Evolutionary conservation across 1,140 invertebrate genomes (phyloP), one percentile per base, ranked within the genome.

Genomic region (Orussus abietinus): DNA sequence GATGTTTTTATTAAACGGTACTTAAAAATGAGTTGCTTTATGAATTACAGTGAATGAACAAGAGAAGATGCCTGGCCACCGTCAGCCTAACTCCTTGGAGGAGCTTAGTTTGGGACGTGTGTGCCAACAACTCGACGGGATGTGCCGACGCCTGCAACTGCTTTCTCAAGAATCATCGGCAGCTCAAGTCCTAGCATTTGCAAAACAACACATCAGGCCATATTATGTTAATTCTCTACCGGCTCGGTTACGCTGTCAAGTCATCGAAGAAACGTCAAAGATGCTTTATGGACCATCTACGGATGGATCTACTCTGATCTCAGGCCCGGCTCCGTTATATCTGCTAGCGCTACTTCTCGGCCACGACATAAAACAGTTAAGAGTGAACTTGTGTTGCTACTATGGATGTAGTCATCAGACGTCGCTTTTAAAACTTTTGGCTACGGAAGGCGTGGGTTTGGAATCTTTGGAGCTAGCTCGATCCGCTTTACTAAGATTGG

Each of bases 331-430:
- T 3, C 69, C 72, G 1, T 35, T 75, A 3, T 75, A 75, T 37
- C 51, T 77, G 3, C 44, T 76, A 2, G 66, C 65, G 1, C 32
- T 76, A 0, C 58, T 77, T 21, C 55, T 77, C 2, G 68, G 65
- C 2, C 66, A 63, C 1, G 73, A 77, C 33, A 69, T 77, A 6
- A 65, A 64, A 28, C 53, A 60, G 3, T 56, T 77, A n/a, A 61
- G 61, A 21, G 64, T 76, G 3, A 69, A 74, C 43, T 51, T 77
- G 0, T 77, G 75, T 43, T 77, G 75, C 38, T 77, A 76, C 34
- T 77, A 76, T 32, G 74, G 75, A 10, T 77, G 75, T 46, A 75
- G 70, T 12, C 73, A 77, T 45, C 75, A 77, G 40, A 72, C 69
- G 3, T 69, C 66, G 0, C 30, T 77, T 1, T 41, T 77, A 0